Conservation (phyloP, 1,140 invertebrate species). For the Sinella curviseta region DNA sequence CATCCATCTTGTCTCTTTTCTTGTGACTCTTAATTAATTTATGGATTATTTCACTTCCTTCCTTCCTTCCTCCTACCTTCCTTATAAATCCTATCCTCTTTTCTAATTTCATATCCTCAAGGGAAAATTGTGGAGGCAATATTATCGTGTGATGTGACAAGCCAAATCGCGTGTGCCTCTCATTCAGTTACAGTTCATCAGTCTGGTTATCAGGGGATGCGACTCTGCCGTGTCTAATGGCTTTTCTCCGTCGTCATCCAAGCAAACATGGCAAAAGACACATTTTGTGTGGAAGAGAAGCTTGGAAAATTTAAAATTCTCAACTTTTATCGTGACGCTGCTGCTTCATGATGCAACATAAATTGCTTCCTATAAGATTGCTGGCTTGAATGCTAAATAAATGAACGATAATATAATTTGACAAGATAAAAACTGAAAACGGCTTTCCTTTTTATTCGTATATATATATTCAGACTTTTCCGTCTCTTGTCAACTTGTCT, state of each 20-base stretch:
- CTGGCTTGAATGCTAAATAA: not conserved
- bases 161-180: not conserved
- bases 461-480: not conserved
- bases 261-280: no score
- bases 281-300: no score
- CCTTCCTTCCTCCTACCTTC: not conserved
- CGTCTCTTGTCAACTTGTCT: not conserved
- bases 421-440: not conserved
- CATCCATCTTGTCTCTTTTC: conserved; percentile 22
- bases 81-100: no score
- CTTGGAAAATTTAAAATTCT: not conserved
- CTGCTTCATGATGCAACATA: not conserved
- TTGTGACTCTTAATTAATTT: conserved; percentile 8
- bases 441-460: no score
- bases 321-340: not conserved
- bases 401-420: not conserved
- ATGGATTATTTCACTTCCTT: conserved; percentile 21
- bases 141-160: not conserved
- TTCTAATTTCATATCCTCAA: not conserved
- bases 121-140: not conserved
- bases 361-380: not conserved
- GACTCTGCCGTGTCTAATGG: no score
- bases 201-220: no score
- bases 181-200: not conserved
- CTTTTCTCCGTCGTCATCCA: no score